phyloP scores from a whole-genome alignment of 2,888 invertebrate genomes.

The Beris chalybata region DNA sequence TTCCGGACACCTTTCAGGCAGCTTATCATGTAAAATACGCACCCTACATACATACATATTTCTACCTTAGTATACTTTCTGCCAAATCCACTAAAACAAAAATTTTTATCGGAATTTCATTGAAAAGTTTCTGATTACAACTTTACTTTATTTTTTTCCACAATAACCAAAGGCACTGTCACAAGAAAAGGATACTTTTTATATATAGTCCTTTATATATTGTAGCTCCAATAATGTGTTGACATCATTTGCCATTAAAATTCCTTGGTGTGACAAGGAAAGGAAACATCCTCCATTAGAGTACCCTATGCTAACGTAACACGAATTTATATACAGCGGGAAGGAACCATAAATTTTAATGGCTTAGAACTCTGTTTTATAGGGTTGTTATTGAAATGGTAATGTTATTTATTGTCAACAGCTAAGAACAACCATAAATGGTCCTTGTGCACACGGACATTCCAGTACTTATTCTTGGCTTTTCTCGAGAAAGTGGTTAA shows the following conservation, averaged over 20 bases:
- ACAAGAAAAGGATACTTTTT: conserved; percentile 18
- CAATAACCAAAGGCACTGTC: conserved; percentile 7
- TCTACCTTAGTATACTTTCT: too few relatives aligned
- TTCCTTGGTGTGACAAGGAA: conserved; percentile 21
- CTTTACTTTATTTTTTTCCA: background rate
- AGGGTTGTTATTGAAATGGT: conserved; percentile 32
- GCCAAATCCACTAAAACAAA: too few relatives aligned
- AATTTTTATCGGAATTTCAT: too few relatives aligned
- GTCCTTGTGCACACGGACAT: conserved; percentile 14
- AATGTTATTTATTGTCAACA: conserved; percentile 32
- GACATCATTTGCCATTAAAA: conserved; percentile 30
- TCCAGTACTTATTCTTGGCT: conserved; percentile 20
- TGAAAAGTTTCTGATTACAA: too few relatives aligned
- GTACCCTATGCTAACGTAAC: background rate
- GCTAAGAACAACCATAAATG: conserved; percentile 33
- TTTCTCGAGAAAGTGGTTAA: conserved; percentile 30
- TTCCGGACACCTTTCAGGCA: too few relatives aligned
- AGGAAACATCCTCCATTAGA: conserved; percentile 22
- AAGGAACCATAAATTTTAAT: conserved; percentile 32
- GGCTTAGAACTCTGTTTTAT: conserved; percentile 31
- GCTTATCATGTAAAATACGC: too few relatives aligned
- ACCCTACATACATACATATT: too few relatives aligned
- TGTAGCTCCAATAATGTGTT: conserved; percentile 28
- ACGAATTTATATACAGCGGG: conserved; percentile 12
- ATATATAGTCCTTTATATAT: conserved; percentile 28